These are phyloP conservation scores for Tyto alba DNA, from an alignment of 2,113 vertebrate species.

Conservation along the genomic window DNA sequence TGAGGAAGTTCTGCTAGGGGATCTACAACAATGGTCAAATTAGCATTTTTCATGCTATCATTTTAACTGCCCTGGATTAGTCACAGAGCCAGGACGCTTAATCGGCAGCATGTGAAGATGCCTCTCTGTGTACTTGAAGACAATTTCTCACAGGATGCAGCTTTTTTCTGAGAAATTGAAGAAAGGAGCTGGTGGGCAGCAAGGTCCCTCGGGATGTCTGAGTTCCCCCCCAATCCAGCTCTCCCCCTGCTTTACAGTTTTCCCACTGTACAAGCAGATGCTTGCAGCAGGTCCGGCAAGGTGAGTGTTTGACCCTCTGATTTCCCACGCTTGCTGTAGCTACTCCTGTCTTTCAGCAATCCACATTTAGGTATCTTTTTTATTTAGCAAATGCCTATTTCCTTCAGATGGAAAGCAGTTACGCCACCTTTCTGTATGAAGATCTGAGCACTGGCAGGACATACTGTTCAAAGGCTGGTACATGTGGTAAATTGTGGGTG, in stretches of 20 bases:
- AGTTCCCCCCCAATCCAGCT: not conserved
- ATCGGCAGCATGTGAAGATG: accelerated
- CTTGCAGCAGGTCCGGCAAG: not conserved
- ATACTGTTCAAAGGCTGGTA: not conserved
- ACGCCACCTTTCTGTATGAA: not conserved
- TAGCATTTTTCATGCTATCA: not conserved
- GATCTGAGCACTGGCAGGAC: not conserved
- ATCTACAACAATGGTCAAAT: not conserved
- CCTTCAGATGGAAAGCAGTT: not conserved
- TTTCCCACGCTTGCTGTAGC: not conserved
- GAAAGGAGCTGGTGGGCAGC: not conserved
- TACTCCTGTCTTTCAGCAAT: not conserved
- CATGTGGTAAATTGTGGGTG: not conserved
- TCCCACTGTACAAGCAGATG: not conserved
- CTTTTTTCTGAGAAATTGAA: not conserved
- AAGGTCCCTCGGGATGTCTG: not conserved
- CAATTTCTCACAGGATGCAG: not conserved
- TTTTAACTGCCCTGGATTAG: not conserved
- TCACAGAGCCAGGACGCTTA: not conserved
- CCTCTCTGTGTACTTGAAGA: accelerated
- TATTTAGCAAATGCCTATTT: not conserved
- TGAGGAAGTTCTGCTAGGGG: accelerated
- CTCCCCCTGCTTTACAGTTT: no score
- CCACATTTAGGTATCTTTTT: not conserved
- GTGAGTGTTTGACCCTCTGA: not conserved